Percentiles rank a stretch among this genome's conserved stretches.
These are phyloP conservation scores for Cyclopterus lumpus DNA, from an alignment of 2,797 vertebrate species.

Conservation along the genomic window DNA sequence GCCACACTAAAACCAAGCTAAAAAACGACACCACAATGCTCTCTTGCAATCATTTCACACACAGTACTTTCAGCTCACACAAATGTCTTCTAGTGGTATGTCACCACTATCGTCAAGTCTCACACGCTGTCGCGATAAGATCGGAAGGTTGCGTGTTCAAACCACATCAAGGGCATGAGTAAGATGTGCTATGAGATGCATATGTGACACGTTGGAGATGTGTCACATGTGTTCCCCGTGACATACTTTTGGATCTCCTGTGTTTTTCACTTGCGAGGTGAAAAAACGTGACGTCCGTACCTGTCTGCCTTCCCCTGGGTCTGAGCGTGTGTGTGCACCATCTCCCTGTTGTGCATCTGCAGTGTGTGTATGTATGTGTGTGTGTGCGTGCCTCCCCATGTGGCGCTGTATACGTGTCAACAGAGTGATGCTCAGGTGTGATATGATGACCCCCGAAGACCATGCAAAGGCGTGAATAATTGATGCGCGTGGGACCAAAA, in stretches of 20 bases:
- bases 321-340: slow-evolving; percentile 2
- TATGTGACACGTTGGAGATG: rapidly evolving
- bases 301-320: neutral
- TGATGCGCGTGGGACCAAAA: slow-evolving; percentile 65
- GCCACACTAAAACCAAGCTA: neutral
- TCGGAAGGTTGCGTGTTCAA: neutral
- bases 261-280: slow-evolving; percentile 6
- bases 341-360: neutral
- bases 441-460: slow-evolving; percentile 43
- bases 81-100: neutral
- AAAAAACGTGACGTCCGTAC: slow-evolving; percentile 27
- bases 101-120: neutral
- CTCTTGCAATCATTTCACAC: neutral
- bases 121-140: too few relatives aligned
- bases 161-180: neutral
- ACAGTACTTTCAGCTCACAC: neutral
- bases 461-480: slow-evolving; percentile 69
- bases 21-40: neutral
- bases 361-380: neutral
- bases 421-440: slow-evolving; percentile 60
- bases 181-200: neutral
- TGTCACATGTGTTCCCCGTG: too few relatives aligned
- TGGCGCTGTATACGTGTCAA: slow-evolving; percentile 35
- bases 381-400: slow-evolving; percentile 2
- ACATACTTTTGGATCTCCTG: slow-evolving; percentile 10